Evolutionary conservation across 2,888 invertebrate genomes (phyloP).

Genomic region (Rhagonycha fulva): DNA sequence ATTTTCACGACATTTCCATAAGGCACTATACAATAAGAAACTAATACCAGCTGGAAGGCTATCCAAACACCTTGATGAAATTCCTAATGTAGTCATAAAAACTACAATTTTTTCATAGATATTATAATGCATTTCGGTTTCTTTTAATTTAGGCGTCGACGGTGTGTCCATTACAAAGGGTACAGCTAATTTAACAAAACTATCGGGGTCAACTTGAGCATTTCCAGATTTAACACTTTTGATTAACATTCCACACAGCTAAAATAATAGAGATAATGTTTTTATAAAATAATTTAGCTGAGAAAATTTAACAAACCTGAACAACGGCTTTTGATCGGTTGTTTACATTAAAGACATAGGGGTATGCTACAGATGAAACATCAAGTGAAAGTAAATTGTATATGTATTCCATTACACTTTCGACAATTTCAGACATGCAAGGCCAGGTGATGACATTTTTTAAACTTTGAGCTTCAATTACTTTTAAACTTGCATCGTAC

Average conservation of each 20-base stretch:
- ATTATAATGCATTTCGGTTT: slow-evolving; percentile 36
- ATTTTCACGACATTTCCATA: slow-evolving; percentile 70
- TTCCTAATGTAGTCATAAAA: slow-evolving; percentile 60
- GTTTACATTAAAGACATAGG: slow-evolving; percentile 76
- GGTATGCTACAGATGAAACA: slow-evolving; percentile 63
- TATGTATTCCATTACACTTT: slow-evolving; percentile 74
- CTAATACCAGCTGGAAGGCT: slow-evolving; percentile 73
- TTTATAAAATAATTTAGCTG: neutral
- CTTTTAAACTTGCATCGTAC: slow-evolving; percentile 36
- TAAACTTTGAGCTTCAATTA: slow-evolving; percentile 47
- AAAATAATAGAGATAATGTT: slow-evolving; percentile 22
- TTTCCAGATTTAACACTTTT: slow-evolving; percentile 26
- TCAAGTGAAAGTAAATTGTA: slow-evolving; percentile 64
- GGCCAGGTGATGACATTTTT: slow-evolving; percentile 64
- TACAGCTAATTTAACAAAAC: slow-evolving; percentile 36
- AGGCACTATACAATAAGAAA: slow-evolving; percentile 68
- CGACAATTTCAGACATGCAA: slow-evolving; percentile 66
- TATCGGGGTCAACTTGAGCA: slow-evolving; percentile 35
- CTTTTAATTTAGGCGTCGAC: slow-evolving; percentile 33
- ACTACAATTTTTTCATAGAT: slow-evolving; percentile 57
- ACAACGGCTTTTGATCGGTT: slow-evolving; percentile 72
- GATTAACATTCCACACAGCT: slow-evolving; percentile 43
- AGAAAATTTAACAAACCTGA: slow-evolving; percentile 61
- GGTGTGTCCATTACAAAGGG: slow-evolving; percentile 42
- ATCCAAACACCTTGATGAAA: slow-evolving; percentile 72